Evolutionary conservation across 2,797 vertebrate genomes (phyloP).

Genomic region (Sternotherus odoratus): DNA sequence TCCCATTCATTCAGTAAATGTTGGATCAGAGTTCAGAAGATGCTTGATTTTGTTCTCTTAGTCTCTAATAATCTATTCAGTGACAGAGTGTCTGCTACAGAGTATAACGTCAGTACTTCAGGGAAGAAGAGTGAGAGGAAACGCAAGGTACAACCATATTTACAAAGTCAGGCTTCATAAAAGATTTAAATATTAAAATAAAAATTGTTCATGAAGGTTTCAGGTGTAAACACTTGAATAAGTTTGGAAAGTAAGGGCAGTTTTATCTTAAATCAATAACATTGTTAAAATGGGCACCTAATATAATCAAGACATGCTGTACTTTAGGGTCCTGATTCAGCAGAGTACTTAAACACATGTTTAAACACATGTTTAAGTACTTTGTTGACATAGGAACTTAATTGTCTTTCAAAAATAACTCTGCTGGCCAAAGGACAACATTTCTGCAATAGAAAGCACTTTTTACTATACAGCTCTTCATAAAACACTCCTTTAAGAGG

Average conservation of each 20-base stretch:
- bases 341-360: not conserved
- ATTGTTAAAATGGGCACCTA: rapidly evolving
- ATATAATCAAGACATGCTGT: not conserved
- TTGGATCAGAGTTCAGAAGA: conserved; percentile 63
- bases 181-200: conserved; percentile 4
- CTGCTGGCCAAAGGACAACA: not conserved
- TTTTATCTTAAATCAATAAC: not conserved
- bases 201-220: too few relatives aligned
- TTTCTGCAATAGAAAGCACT: not conserved
- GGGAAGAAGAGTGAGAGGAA: conserved; percentile 18
- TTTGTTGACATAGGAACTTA: not conserved
- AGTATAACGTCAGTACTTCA: conserved; percentile 21
- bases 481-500: not conserved
- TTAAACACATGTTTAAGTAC: too few relatives aligned
- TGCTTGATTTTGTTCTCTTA: conserved; percentile 56
- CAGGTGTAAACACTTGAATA: not conserved
- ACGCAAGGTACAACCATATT: conserved; percentile 4
- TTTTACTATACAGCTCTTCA: not conserved
- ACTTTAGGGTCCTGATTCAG: not conserved
- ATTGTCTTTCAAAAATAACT: not conserved
- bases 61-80: conserved; percentile 73
- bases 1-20: not conserved
- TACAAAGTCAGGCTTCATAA: not conserved
- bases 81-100: conserved; percentile 60
- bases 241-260: not conserved